A percentile compares a stretch with the other conserved stretches of the same genome.
Conservation (phyloP, 2,797 vertebrate species). For the Dermochelys coriacea region DNA sequence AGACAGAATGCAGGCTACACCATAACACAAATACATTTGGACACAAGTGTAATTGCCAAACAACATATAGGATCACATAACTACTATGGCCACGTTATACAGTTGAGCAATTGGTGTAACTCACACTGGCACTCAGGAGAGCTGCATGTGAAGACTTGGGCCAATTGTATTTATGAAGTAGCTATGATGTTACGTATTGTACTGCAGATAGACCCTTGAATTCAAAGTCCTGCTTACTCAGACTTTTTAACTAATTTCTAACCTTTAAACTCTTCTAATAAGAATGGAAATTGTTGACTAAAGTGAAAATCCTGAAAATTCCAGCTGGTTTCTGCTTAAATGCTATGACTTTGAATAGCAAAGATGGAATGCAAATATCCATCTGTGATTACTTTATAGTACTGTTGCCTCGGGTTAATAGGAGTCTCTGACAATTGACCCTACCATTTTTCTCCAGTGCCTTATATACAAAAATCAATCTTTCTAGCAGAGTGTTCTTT, state of each 20-base stretch:
- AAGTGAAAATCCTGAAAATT: not conserved
- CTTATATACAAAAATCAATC: not conserved
- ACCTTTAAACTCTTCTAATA: not conserved
- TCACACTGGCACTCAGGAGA: not conserved
- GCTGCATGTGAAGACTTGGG: not conserved
- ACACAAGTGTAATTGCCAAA: not conserved
- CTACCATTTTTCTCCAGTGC: not conserved
- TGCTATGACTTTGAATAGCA: not conserved
- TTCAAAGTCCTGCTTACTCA: not conserved
- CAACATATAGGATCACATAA: not conserved
- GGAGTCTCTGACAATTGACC: not conserved
- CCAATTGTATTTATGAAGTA: no score
- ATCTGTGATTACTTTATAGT: conserved; percentile 3
- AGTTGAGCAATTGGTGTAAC: not conserved
- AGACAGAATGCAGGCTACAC: not conserved
- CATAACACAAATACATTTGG: no score
- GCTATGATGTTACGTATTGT: no score
- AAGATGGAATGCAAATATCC: not conserved
- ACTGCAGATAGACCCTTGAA: not conserved
- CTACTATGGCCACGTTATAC: not conserved
- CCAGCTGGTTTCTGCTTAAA: not conserved
- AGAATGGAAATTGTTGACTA: not conserved
- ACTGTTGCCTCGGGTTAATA: not conserved
- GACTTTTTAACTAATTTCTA: not conserved
- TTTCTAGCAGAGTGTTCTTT: not conserved